Evolutionary conservation across 2,888 invertebrate genomes (phyloP).

Genomic region (Rugalucina vietnamica): DNA sequence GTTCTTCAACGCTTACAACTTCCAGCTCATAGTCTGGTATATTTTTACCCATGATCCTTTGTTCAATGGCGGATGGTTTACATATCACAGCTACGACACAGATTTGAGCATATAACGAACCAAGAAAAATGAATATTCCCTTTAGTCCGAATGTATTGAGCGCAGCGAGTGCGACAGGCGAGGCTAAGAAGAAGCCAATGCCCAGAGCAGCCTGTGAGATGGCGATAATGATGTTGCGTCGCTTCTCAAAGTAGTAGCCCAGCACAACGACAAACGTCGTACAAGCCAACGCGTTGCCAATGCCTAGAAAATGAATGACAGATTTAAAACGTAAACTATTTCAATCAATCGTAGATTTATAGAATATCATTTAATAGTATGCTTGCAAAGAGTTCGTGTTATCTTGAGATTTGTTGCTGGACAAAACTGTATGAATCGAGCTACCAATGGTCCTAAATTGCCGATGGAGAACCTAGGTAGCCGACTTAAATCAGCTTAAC

Average conservation of each 20-base stretch:
- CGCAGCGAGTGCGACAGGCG: conserved; percentile 52
- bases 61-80: conserved; percentile 52
- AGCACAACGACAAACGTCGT: conserved; percentile 49
- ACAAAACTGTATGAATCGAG: too few relatives aligned
- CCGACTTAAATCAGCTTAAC: too few relatives aligned
- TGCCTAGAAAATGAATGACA: conserved; percentile 51
- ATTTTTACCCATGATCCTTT: neutral
- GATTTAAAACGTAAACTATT: too few relatives aligned
- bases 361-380: too few relatives aligned
- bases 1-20: neutral
- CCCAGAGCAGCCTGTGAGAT: conserved; percentile 48
- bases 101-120: conserved; percentile 51
- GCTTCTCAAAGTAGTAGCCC: conserved; percentile 61
- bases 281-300: conserved; percentile 54
- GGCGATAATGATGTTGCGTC: conserved; percentile 48
- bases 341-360: too few relatives aligned
- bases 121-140: conserved; percentile 54
- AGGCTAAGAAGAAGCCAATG: conserved; percentile 56
- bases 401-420: too few relatives aligned
- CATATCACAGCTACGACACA: conserved; percentile 57
- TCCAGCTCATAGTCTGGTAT: neutral
- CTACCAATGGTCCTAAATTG: too few relatives aligned
- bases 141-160: conserved; percentile 50
- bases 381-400: too few relatives aligned
- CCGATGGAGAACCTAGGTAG: too few relatives aligned